Conservation (phyloP, 1,140 invertebrate species). For the Wasmannia auropunctata region DNA sequence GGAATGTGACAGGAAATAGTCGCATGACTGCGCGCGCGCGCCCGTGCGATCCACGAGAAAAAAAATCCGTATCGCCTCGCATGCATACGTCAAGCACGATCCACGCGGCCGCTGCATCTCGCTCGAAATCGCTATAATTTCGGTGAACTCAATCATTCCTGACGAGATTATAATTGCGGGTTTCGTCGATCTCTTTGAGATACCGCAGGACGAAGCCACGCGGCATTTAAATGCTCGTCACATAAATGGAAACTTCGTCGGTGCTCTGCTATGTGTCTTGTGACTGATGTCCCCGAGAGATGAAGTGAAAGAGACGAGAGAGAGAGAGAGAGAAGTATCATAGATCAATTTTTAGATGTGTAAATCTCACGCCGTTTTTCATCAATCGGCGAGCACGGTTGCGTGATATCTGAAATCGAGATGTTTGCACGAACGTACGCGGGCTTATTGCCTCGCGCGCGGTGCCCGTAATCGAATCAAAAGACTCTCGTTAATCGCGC, state of each 20-base stretch:
- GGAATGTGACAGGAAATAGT: slow-evolving; percentile 59
- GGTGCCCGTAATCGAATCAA: slow-evolving; percentile 49
- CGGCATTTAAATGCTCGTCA: neutral
- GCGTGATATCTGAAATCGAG: neutral
- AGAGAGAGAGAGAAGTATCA: neutral
- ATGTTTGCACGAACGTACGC: slow-evolving; percentile 29
- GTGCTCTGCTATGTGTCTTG: neutral
- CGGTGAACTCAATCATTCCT: neutral
- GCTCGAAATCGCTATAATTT: neutral
- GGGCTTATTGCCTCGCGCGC: slow-evolving; percentile 19
- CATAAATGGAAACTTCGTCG: neutral
- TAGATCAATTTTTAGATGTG: neutral
- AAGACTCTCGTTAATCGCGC: slow-evolving; percentile 65
- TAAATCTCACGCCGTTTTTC: neutral
- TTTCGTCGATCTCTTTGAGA: neutral
- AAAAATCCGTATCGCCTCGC: slow-evolving; percentile 12
- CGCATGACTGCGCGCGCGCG: slow-evolving; percentile 45
- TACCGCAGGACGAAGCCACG: neutral
- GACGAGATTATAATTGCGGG: slow-evolving; percentile 7
- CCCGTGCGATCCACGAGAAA: neutral
- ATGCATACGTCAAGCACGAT: neutral
- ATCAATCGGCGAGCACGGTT: neutral
- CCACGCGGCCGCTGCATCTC: neutral
- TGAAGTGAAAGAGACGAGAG: too few species aligned
- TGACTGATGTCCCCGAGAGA: neutral